phyloP scores from a whole-genome alignment of 2,888 invertebrate species.

The Eristalis pertinax region DNA sequence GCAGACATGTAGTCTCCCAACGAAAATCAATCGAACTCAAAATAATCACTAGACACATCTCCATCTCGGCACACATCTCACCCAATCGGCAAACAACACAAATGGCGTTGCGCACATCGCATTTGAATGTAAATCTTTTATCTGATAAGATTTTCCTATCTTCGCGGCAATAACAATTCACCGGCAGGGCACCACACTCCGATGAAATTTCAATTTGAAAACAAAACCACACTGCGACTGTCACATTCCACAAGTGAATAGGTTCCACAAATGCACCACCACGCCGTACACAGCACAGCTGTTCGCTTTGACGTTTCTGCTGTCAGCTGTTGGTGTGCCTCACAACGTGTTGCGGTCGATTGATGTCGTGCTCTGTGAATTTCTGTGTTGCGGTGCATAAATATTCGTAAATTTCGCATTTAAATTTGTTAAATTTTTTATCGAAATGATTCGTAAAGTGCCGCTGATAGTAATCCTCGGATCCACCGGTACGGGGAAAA shows the following conservation, averaged over 20 bases:
- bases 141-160: conserved; percentile 1
- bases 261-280: conserved; percentile 29
- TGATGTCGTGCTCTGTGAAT: background rate
- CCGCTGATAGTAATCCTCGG: conserved; percentile 96
- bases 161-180: background rate
- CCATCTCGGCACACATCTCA: background rate
- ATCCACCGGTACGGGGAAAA: conserved; percentile 98
- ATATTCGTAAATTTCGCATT: background rate
- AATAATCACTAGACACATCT: background rate
- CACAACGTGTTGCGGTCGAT: conserved; percentile 15
- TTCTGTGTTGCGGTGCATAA: background rate
- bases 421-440: background rate
- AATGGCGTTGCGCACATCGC: background rate
- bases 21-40: background rate
- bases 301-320: conserved; percentile 41
- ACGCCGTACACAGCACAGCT: conserved; percentile 11
- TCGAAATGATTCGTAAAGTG: conserved; percentile 82
- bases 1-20: background rate
- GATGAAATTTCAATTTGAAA: background rate
- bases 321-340: conserved; percentile 24
- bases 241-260: background rate
- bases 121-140: background rate
- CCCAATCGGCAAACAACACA: background rate
- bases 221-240: background rate
- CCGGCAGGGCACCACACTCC: background rate